Evolutionary conservation across 2,888 invertebrate species (phyloP), one percentile per base, ranked within the genome.

Genomic region (Polyploca ridens): DNA sequence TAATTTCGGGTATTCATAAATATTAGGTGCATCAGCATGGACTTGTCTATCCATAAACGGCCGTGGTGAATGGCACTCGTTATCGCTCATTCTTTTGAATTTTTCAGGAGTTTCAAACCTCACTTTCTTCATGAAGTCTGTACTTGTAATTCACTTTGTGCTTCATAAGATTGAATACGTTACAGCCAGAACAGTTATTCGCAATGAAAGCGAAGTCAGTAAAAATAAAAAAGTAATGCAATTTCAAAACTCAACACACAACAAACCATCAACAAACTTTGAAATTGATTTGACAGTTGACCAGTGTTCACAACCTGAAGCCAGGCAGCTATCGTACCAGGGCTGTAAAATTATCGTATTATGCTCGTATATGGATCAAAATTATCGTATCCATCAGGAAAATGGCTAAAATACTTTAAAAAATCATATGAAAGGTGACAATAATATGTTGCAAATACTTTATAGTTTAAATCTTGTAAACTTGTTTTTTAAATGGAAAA

Each of bases 51-150:
- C 86, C 33, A 89, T 73, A 69, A 87, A 88, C 1, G 93, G 93
- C 61, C 94, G 83, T 41, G 94, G 93, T 54, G 90, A 93, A 69
- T 94, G 94, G 69, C 91, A 92, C 66, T 93, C 93, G 3, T 76
- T 78, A 35, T 89, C 86, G 64, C 85, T 85, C 90, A 93, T 91
- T 63, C 67, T 75, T 38, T 66, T 62, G 35, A 70, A 58, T 73
- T 79, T 83, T 63, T 66, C 71, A 62, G 87, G 87, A 64, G 87
- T 83, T 71, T 87, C 84, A 78, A 94, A 94, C 49, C 93, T 87
- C 72, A 94, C 93, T 80, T 89, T 93, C 90, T 94, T 94, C 93
- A 93, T 93, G 73, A 67, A 75, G 71, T 27, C 41, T 5, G 38
- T 60, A 35, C n/a, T 46, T 46, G n/a, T 54, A 19, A 19, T 19